Base-by-base conservation (phyloP, 2,113 vertebrate species). In the Erinaceus europaeus region DNA sequence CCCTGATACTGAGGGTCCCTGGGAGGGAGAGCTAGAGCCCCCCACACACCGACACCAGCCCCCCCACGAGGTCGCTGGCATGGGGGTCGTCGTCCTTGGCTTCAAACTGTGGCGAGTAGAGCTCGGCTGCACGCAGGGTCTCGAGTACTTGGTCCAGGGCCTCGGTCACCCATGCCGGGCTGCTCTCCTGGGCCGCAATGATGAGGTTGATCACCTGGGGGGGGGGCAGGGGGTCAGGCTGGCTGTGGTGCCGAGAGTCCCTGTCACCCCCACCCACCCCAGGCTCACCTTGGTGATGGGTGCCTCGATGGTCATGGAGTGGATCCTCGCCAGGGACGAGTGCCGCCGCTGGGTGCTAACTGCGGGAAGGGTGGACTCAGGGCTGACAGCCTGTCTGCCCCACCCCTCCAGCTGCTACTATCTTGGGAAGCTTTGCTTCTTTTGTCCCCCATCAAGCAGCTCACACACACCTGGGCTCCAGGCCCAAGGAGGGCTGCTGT, bases 251-350 rank as follows among this genome's bases (percentile, higher is more conserved):
- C 46, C 20, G 5, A n/a, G n/a, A n/a, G n/a, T n/a, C n/a, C n/a
- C n/a, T n/a, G n/a, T n/a, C n/a, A n/a, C 48, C 20, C 48, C 48
- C 20, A 15, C 57, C 57, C 4, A n/a, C 59, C 9, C 29, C 29
- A 8, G 7, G 6, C 88, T 93, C 97, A 99, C 99, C 98, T 99
- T 99, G 89, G 98, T 99, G 96, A 99, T 99, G 87, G 99, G 99
- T 18, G 99, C 98, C 95, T 99, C 99, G 10, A 99, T 99, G 3
- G 98, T 99, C 99, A 99, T 99, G 91, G 99, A 99, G 96, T 99
- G 99, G 93, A 99, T 98, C 95, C 99, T 97, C 86, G 99, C 98
- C 98, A 99, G 98, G 61, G 99, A 99, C 36, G 99, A 99, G 96
- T 99, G 98, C 55, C 99, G 97, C 95, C 98, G 97, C 96, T 99